Percentiles rank a stretch among this genome's conserved stretches.
phyloP scores from a whole-genome alignment of 2,797 vertebrate species.

The Crax fasciolata region DNA sequence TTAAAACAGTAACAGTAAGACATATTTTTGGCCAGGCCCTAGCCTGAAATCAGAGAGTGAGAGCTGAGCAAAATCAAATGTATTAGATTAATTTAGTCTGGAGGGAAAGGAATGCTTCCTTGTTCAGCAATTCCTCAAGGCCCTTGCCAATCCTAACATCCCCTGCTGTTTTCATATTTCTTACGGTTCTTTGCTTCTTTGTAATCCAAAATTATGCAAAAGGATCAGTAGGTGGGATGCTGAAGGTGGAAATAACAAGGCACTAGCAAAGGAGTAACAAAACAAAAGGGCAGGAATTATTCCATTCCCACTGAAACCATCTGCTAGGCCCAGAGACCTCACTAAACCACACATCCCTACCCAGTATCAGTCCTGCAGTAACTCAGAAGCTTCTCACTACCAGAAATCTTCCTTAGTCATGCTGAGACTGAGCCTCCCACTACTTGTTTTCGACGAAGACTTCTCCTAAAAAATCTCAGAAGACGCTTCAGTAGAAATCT shows the following conservation, averaged over 20 bases:
- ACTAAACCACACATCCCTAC: fast-evolving
- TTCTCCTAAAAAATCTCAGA: background rate
- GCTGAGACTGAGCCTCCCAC: background rate
- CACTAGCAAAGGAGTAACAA: background rate
- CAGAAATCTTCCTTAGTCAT: background rate
- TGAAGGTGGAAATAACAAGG: background rate
- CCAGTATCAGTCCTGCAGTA: background rate
- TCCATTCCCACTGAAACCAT: background rate
- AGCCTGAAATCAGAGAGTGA: background rate
- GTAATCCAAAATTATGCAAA: background rate
- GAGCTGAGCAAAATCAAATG: conserved; percentile 29
- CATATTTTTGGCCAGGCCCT: conserved; percentile 45
- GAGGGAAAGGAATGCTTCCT: conserved; percentile 57
- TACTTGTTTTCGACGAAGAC: background rate
- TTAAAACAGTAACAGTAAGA: conserved; percentile 49
- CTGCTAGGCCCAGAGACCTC: background rate
- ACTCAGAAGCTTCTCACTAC: background rate
- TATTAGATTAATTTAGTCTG: conserved; percentile 60
- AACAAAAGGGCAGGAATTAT: background rate
- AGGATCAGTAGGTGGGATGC: background rate
- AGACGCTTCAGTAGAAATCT: background rate
- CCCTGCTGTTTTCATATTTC: conserved; percentile 47
- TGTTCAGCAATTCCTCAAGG: conserved; percentile 46
- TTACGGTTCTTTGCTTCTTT: background rate
- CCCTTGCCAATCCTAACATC: conserved; percentile 60